These are phyloP conservation scores for Premnoplex brunnescens DNA, from an alignment of 2,797 vertebrate species.

Conservation along the genomic window DNA sequence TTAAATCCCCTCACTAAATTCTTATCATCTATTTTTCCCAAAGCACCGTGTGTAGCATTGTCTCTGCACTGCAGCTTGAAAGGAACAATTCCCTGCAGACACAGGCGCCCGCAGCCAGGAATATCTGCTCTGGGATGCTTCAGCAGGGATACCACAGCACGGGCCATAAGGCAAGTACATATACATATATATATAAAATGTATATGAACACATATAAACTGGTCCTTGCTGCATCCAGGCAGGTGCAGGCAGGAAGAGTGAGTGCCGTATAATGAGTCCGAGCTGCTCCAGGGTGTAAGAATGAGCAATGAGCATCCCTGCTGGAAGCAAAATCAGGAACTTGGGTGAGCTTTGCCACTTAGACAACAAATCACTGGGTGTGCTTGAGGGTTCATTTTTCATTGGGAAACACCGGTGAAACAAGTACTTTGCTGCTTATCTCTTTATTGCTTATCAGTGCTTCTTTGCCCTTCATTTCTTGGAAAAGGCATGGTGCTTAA, in stretches of 20 bases:
- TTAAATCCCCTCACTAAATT: constrained; percentile 11
- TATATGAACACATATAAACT: background rate
- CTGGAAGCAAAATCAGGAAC: constrained; percentile 40
- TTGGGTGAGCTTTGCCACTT: constrained; percentile 39
- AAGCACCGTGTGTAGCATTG: background rate
- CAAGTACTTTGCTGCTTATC: constrained; percentile 26
- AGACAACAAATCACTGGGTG: constrained; percentile 34
- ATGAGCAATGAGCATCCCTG: constrained; percentile 43
- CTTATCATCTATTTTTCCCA: background rate
- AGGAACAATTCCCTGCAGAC: background rate
- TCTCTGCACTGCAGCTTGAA: background rate
- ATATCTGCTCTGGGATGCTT: background rate
- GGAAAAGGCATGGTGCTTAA: constrained; percentile 9
- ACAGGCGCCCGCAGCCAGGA: background rate
- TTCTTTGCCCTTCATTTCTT: constrained; percentile 46
- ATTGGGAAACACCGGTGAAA: background rate
- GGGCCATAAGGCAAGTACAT: background rate
- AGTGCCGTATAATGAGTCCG: background rate
- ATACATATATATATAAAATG: background rate
- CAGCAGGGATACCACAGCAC: background rate
- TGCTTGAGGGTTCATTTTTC: constrained; percentile 56
- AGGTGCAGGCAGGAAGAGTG: background rate
- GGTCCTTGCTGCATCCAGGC: background rate
- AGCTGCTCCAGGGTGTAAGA: background rate
- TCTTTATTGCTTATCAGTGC: constrained; percentile 48